Percentiles rank a stretch among this genome's conserved stretches.
phyloP scores from a whole-genome alignment of 2,797 vertebrate genomes.

The Danio kyathit region DNA sequence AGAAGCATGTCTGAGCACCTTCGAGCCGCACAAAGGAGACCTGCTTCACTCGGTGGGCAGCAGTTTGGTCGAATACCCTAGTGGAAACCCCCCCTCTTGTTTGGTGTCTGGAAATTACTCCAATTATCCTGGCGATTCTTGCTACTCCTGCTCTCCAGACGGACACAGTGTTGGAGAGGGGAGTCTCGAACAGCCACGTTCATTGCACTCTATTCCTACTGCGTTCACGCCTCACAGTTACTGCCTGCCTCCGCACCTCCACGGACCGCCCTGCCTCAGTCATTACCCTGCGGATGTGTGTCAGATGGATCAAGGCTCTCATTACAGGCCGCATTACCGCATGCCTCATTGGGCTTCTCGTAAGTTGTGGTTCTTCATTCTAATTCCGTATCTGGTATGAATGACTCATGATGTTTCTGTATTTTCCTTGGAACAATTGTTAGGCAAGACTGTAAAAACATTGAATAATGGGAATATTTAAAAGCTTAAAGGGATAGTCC shows the following conservation, averaged over 20 bases:
- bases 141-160: conserved; percentile 63
- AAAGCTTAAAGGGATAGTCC: background rate
- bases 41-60: conserved; percentile 70
- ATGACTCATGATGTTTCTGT: background rate
- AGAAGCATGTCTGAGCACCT: conserved; percentile 53
- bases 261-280: conserved; percentile 69
- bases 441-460: background rate
- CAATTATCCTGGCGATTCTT: conserved; percentile 63
- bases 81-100: conserved; percentile 67
- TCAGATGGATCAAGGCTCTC: conserved; percentile 62
- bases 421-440: background rate
- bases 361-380: conserved; percentile 66
- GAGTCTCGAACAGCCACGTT: conserved; percentile 79
- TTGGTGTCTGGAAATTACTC: conserved; percentile 64
- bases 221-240: conserved; percentile 65
- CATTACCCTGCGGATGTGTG: conserved; percentile 68
- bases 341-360: conserved; percentile 58
- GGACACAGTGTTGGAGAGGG: conserved; percentile 59
- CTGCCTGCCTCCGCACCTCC: conserved; percentile 69
- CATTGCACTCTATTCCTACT: conserved; percentile 77
- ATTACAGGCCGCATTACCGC: conserved; percentile 41
- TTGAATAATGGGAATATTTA: background rate
- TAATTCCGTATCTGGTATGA: background rate
- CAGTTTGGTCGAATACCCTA: conserved; percentile 67
- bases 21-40: conserved; percentile 35